These are phyloP conservation scores for Brachyopa scutellaris DNA, from an alignment of 2,888 invertebrate genomes.

Conservation along the genomic window DNA sequence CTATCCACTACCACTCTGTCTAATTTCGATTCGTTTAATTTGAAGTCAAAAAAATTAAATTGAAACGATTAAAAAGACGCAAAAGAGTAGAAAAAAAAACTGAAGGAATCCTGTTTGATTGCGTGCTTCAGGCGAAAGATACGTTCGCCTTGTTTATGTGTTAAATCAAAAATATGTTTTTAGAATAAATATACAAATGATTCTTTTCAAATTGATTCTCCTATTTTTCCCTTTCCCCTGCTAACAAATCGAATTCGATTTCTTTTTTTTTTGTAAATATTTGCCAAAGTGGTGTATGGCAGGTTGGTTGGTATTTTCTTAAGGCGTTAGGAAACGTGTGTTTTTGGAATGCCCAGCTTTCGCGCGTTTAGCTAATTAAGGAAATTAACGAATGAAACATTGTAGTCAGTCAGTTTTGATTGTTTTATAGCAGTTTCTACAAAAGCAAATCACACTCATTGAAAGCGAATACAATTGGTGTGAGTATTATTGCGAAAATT, in stretches of 20 bases:
- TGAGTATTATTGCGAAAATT: conserved; percentile 6
- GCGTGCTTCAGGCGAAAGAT: conserved; percentile 64
- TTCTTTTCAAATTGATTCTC: conserved; percentile 44
- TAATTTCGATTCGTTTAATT: conserved; percentile 23
- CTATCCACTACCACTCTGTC: conserved; percentile 31
- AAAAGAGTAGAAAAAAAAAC: conserved; percentile 14
- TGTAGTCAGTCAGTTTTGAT: conserved; percentile 22
- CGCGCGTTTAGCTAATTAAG: conserved; percentile 57
- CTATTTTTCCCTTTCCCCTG: background rate
- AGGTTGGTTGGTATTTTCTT: conserved; percentile 26
- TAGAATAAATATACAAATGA: conserved; percentile 68
- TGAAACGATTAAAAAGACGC: conserved; percentile 22
- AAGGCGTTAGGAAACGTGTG: conserved; percentile 32
- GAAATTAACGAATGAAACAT: conserved; percentile 22
- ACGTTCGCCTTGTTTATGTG: conserved; percentile 63
- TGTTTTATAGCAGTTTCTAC: conserved; percentile 25
- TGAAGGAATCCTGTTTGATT: conserved; percentile 59
- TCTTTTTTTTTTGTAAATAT: conserved; percentile 45
- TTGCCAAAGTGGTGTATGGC: conserved; percentile 47
- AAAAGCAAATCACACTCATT: background rate
- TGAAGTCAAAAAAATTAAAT: too few relatives aligned
- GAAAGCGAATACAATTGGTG: background rate
- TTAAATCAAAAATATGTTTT: conserved; percentile 72
- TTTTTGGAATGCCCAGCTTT: conserved; percentile 41
- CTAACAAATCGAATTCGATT: background rate